Evolutionary conservation across 2,888 invertebrate genomes (phyloP).

Genomic region (Drosophila subquinaria): DNA sequence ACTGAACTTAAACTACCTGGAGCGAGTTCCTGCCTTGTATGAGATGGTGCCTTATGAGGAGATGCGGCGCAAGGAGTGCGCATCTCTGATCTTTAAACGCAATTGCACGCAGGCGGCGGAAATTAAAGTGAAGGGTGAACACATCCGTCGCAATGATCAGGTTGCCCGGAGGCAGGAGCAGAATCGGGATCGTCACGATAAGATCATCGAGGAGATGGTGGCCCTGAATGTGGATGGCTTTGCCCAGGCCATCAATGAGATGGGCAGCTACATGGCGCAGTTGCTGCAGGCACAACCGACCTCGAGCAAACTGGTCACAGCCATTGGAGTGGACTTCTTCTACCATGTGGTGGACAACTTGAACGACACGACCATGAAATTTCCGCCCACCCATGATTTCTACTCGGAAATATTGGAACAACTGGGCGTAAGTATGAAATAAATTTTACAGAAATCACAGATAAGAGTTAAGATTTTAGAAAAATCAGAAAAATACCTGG

Average conservation of each 20-base stretch:
- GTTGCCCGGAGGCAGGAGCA: conserved; percentile 88
- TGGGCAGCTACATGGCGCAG: conserved; percentile 62
- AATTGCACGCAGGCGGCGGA: conserved; percentile 74
- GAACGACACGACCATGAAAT: conserved; percentile 89
- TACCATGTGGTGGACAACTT: conserved; percentile 87
- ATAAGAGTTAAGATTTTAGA: no score
- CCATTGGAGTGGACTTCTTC: conserved; percentile 81
- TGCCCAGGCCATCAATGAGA: conserved; percentile 71
- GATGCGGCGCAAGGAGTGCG: conserved; percentile 79
- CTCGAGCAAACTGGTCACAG: conserved; percentile 42
- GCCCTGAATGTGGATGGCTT: conserved; percentile 86
- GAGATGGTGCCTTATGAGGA: conserved; percentile 86
- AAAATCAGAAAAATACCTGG: no score
- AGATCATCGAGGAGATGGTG: conserved; percentile 88
- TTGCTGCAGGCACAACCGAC: conserved; percentile 37
- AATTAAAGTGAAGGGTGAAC: conserved; percentile 77
- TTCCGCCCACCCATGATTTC: conserved; percentile 90
- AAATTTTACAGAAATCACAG: no score
- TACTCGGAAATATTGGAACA: conserved; percentile 89
- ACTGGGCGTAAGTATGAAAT: conserved; percentile 87
- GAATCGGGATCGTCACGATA: conserved; percentile 89
- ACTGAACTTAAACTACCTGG: conserved; percentile 88
- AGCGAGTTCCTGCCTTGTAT: conserved; percentile 87
- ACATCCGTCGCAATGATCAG: conserved; percentile 86
- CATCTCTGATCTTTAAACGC: conserved; percentile 73